These are phyloP conservation scores for Pandion haliaetus DNA, from an alignment of 2,113 vertebrate species.

Conservation along the genomic window DNA sequence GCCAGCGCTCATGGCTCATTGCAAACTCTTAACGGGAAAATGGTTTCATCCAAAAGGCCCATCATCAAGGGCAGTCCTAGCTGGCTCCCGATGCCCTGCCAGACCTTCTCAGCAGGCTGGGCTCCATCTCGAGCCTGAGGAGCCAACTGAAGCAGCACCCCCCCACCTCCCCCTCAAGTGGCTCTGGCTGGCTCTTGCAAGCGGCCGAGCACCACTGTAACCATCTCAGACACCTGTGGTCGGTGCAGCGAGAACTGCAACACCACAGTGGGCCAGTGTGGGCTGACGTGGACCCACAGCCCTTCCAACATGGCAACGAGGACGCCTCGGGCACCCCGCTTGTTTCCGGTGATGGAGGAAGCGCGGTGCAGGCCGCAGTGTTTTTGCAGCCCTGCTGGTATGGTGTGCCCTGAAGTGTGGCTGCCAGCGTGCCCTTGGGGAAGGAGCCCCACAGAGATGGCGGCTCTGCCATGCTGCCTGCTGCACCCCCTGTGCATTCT, in stretches of 20 bases:
- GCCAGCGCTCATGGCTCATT: not conserved
- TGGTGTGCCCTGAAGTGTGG: accelerated
- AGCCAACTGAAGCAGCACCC: not conserved
- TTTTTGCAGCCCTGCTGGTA: not conserved
- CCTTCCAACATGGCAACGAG: not conserved
- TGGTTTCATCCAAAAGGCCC: not conserved
- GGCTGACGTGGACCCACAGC: not conserved
- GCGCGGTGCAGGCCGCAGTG: accelerated
- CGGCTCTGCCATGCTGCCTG: accelerated
- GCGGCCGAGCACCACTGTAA: accelerated
- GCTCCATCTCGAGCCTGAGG: not conserved
- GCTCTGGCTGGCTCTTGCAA: not conserved
- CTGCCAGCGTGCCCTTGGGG: not conserved
- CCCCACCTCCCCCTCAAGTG: accelerated
- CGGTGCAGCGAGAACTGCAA: accelerated
- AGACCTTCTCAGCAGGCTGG: not conserved
- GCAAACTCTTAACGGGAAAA: not conserved
- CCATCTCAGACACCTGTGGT: accelerated
- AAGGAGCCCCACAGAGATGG: accelerated
- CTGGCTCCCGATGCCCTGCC: not conserved
- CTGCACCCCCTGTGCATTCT: accelerated
- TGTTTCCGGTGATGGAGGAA: not conserved
- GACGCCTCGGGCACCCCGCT: accelerated
- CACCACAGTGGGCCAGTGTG: accelerated
- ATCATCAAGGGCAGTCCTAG: not conserved